Evolutionary conservation across 1,140 invertebrate species (phyloP).

Genomic region (Trialeurodes vaporariorum): DNA sequence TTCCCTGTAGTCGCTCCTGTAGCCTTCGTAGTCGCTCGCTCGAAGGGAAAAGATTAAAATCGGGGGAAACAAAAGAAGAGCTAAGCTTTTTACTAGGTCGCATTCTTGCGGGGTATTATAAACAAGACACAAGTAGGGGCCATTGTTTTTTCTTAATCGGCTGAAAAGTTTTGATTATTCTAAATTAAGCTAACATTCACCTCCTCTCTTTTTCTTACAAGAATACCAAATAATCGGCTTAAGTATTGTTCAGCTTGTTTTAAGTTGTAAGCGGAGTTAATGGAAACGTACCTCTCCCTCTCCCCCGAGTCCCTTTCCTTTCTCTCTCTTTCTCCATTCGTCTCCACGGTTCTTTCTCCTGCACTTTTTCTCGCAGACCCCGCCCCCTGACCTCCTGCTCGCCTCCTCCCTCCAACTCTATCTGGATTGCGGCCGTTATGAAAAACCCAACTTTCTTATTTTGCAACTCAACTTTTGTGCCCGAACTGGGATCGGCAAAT

Average conservation of each 20-base stretch:
- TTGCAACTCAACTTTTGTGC: background rate
- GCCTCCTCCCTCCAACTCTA: constrained; percentile 11
- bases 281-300: background rate
- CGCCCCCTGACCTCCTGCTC: constrained; percentile 18
- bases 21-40: no score
- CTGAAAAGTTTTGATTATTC: constrained; percentile 1
- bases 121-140: background rate
- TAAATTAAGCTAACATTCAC: constrained; percentile 1
- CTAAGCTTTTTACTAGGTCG: background rate
- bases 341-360: constrained; percentile 5
- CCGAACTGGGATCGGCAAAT: background rate
- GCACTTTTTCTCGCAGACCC: constrained; percentile 15
- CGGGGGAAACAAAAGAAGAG: background rate
- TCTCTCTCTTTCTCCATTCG: no score
- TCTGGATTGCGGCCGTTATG: background rate
- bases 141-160: background rate
- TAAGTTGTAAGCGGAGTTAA: constrained; percentile 6
- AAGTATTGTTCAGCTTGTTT: background rate
- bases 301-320: no score
- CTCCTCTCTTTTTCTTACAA: background rate
- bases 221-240: background rate
- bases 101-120: background rate
- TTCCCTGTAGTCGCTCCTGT: no score
- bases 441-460: background rate
- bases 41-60: background rate